Base-by-base conservation (phyloP, 1,140 invertebrate species). In the Drosophila erecta region DNA sequence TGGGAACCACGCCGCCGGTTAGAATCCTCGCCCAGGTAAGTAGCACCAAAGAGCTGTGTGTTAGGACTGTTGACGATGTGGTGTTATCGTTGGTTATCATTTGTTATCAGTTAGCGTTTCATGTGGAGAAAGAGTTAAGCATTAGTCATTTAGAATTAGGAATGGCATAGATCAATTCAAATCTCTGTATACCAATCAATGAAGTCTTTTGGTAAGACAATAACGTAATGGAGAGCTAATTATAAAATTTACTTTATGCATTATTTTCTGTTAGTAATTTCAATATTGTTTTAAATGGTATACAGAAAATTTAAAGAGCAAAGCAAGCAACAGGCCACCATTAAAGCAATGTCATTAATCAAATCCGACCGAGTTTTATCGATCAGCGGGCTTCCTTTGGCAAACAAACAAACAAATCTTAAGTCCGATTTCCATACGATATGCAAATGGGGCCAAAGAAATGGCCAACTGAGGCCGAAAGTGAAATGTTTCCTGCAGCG, bases 1-100 rank as follows among this genome's bases (percentile, higher is more conserved):
- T 64, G 72, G 51, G 51, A 74, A 46, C 51, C 66, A 22, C 61
- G 50, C 20, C 87, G 90, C 46, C 76, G 77, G 41, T 90, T 73
- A 71, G 75, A 65, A 22, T 90, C 87, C 40, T 92, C 87, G 58
- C 79, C 91, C 73, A 90, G 53, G 54, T 91, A 91, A 67, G 89
- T 81, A 69, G 91, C 90, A 71, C 91, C 91, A 80, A 92, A 92
- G 54, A 92, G 78, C 72, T 87, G 90, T 59, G 91, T 91, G 85
- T 92, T 92, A 91, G 91, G 91, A 83, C 91, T 92, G 72, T 66
- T 58, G 60, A 59, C 81, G 76, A 77, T 73, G 67, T 64, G 43
- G 49, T 53, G 38, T 64, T 58, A 55, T 70, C n/a, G 46, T 66
- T 70, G 44, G 67, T 83, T 70, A 62, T 60, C 46, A 72, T 62